Percentiles rank a stretch among this genome's conserved stretches.
Conservation (phyloP, 2,888 invertebrate species). For the Liposcelis brunnea region DNA sequence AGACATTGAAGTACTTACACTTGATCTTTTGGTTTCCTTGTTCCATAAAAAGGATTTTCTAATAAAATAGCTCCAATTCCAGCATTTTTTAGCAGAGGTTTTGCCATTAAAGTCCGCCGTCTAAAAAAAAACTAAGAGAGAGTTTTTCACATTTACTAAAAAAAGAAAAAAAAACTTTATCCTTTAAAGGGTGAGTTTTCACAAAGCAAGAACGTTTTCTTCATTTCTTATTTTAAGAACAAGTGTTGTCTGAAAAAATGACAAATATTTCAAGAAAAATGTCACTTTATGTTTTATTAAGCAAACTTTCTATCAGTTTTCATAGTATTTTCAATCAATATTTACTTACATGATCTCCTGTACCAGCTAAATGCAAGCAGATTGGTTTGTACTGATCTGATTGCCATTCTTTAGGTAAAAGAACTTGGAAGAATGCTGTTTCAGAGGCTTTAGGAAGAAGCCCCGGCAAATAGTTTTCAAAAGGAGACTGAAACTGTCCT, state of each 20-base stretch:
- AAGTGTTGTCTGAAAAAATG: no score
- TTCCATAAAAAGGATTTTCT: conserved; percentile 93
- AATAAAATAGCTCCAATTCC: conserved; percentile 86
- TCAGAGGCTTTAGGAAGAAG: conserved; percentile 70
- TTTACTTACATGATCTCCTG: conserved; percentile 92
- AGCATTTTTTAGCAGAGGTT: conserved; percentile 72
- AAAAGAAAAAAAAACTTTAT: conserved; percentile 9
- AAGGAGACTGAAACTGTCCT: conserved; percentile 75
- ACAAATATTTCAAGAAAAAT: no score
- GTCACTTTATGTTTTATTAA: no score
- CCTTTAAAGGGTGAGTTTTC: no score
- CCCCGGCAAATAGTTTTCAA: conserved; percentile 65
- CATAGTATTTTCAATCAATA: no score
- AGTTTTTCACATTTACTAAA: conserved; percentile 9
- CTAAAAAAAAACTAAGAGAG: conserved; percentile 69
- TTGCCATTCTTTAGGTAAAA: conserved; percentile 67
- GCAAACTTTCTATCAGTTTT: no score
- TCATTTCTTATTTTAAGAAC: no score
- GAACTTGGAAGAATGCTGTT: conserved; percentile 67
- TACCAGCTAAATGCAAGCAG: conserved; percentile 90
- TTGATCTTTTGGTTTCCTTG: conserved; percentile 75
- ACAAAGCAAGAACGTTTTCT: no score
- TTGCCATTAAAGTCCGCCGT: conserved; percentile 73
- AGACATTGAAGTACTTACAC: conserved; percentile 51
- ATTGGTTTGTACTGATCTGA: conserved; percentile 54